phyloP scores from a whole-genome alignment of 2,113 vertebrate genomes.

The Pterocles orientalis region DNA sequence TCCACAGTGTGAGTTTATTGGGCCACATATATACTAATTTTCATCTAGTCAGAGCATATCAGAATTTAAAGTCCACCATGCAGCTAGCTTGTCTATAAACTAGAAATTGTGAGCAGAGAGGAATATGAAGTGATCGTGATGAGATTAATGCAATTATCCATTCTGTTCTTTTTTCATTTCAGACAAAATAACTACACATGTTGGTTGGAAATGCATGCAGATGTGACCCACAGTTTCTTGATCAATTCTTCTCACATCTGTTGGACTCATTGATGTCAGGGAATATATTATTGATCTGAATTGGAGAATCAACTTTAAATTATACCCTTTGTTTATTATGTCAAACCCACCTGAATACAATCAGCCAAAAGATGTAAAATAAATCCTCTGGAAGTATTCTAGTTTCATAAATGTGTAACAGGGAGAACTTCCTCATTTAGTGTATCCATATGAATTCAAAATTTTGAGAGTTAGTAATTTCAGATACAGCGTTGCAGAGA shows the following conservation, averaged over 20 bases:
- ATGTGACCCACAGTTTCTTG: rapidly evolving
- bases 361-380: neutral
- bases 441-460: neutral
- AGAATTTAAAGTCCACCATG: neutral
- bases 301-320: neutral
- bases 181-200: neutral
- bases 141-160: neutral
- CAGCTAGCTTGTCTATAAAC: neutral
- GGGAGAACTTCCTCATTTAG: neutral
- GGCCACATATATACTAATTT: neutral
- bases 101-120: neutral
- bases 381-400: neutral
- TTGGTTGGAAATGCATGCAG: neutral
- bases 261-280: neutral
- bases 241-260: neutral
- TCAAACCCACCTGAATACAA: neutral
- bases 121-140: neutral
- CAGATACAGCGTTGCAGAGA: neutral
- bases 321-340: neutral
- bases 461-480: neutral
- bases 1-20: neutral
- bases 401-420: neutral
- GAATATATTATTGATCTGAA: neutral
- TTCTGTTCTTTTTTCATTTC: neutral
- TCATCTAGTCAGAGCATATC: neutral